Evolutionary conservation across 1,140 invertebrate species (phyloP), one percentile per base, ranked within the genome.

Genomic region (Chironomus tepperi): DNA sequence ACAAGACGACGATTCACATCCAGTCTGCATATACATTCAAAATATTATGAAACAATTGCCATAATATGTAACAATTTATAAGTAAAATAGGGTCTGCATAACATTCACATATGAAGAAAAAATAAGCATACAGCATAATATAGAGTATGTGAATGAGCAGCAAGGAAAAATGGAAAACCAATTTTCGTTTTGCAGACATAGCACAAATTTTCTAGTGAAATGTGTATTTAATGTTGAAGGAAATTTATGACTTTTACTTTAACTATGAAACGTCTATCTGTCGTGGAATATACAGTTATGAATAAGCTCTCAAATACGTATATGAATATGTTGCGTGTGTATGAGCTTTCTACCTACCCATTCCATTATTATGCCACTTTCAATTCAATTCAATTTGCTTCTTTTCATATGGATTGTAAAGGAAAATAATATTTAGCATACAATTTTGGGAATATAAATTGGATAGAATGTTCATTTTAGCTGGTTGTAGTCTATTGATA

Each of bases 131-230:
- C 15, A 57, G n/a, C 47, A 57, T 1, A 57, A 57, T 9, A n/a
- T 8, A 57, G 43, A 10, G 2, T 7, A 47, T n/a, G 47, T 57
- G 24, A 34, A 34, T 34, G 24, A 34, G 24, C 12, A 34, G 24
- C 12, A 57, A 57, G n/a, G 43, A 12, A 57, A 70, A 70, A 70
- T 16, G 18, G 64, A 70, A 70, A 70, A 70, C 65, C 65, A 70
- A 70, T 70, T 70, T 70, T 70, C 65, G n/a, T 70, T 70, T 70
- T 70, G 65, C 65, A 70, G 65, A 70, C 65, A 70, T 70, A 10
- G 65, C 65, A 70, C n/a, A 70, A 70, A 70, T 70, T 16, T 70
- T 21, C 16, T 9, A 21, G 16, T 18, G 19, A 70, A 70, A 70
- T 70, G 65, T 70, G 65, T 70, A 70, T 70, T 70, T 70, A 70